Evolutionary conservation across 2,888 invertebrate species (phyloP).

Genomic region (Andrena fulva): DNA sequence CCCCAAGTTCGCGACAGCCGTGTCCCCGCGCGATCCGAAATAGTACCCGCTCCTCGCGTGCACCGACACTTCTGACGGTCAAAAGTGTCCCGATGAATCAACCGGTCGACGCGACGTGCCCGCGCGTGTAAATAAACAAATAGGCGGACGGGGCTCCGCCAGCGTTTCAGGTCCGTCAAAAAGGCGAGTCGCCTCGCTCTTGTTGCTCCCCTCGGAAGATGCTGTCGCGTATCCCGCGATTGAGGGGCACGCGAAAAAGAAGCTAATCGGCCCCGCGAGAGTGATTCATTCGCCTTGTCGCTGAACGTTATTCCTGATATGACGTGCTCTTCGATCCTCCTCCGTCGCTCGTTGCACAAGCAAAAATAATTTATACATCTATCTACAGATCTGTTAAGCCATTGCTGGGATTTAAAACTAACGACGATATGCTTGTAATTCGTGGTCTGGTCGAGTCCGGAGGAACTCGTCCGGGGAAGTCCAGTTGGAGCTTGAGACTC

Average conservation of each 20-base stretch:
- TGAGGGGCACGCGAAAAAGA: not conserved
- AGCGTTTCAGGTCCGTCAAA: slow-evolving; percentile 6
- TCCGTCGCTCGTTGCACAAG: not conserved
- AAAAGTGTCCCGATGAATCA: slow-evolving; percentile 63
- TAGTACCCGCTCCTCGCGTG: slow-evolving; percentile 34
- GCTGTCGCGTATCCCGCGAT: slow-evolving; percentile 1
- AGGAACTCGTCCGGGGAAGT: not conserved
- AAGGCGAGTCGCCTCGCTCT: not conserved
- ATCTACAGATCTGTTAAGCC: not conserved
- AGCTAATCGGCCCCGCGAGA: not conserved
- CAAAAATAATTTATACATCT: not conserved
- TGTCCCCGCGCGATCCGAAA: slow-evolving; percentile 30
- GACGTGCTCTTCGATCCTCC: not conserved
- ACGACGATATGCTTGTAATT: not conserved
- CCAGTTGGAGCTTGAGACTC: not conserved
- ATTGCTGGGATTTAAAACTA: not conserved
- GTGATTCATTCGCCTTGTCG: slow-evolving; percentile 23
- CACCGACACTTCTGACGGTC: slow-evolving; percentile 60
- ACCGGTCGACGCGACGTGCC: slow-evolving; percentile 57
- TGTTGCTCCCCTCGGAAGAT: not conserved
- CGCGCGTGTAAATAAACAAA: slow-evolving; percentile 58
- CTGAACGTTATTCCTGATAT: not conserved
- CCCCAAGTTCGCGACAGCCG: not conserved
- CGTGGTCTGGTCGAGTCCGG: not conserved
- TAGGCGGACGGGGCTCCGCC: not conserved